Evolutionary conservation across 2,797 vertebrate species (phyloP).

Genomic region (Jordanella pulchra): DNA sequence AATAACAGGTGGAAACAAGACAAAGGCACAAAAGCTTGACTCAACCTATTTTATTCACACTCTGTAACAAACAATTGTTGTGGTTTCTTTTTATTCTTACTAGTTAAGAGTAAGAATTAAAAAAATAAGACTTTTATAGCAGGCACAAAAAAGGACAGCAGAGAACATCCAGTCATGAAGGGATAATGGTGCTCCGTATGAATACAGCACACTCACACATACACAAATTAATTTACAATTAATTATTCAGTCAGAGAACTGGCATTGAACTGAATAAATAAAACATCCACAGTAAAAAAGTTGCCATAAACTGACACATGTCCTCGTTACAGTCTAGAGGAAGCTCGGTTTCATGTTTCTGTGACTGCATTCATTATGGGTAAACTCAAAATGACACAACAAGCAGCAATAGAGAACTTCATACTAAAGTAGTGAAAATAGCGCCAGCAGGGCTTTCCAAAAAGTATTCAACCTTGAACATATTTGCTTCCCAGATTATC

Average conservation of each 20-base stretch:
- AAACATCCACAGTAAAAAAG: constrained; percentile 66
- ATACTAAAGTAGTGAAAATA: background rate
- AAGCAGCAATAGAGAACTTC: constrained; percentile 16
- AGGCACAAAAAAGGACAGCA: constrained; percentile 3
- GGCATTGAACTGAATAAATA: constrained; percentile 74
- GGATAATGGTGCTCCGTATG: background rate
- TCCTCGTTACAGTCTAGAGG: constrained; percentile 22
- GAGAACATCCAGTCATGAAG: background rate
- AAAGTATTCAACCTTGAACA: background rate
- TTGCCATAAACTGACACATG: constrained; percentile 61
- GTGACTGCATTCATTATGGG: constrained; percentile 43
- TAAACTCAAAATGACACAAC: constrained; percentile 21
- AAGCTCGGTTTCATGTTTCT: constrained; percentile 51
- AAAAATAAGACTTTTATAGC: background rate
- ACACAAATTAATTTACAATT: constrained; percentile 69
- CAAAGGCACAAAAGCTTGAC: constrained; percentile 4
- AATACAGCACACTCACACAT: constrained; percentile 8
- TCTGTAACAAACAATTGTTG: constrained; percentile 10
- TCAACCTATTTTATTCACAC: constrained; percentile 25
- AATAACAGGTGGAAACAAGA: constrained; percentile 3
- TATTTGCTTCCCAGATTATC: background rate
- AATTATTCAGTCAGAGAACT: constrained; percentile 76
- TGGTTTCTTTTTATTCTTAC: background rate
- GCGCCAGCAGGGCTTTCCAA: background rate
- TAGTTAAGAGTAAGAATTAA: background rate